Base-by-base conservation (phyloP, 2,797 vertebrate species). In the Rhodeus uyekii region DNA sequence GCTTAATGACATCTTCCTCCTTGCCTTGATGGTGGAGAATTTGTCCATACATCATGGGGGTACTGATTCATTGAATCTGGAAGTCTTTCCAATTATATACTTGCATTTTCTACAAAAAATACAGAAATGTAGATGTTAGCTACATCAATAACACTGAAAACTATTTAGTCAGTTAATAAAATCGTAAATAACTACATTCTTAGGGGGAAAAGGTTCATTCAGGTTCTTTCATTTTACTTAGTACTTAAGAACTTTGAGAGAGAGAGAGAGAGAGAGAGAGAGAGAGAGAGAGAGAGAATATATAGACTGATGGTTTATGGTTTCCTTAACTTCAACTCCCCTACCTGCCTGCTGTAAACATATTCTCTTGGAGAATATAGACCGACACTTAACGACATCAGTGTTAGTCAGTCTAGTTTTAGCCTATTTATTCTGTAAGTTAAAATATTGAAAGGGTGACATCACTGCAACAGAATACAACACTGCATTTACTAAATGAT, bases 1-100 rank as follows among this genome's bases (percentile, higher is more conserved):
- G 91, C 89, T 96, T 95, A 84, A 99, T 92, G 85, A 95, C 94
- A 90, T 96, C 95, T 89, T 96, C 94, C 53, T 97, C 95, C 80
- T 91, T 94, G 86, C 93, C 94, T 68, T 87, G 90, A 88, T 86
- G 95, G 90, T 91, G 96, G 91, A 99, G 96, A 92, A 99, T 94
- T 92, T 98, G 95, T 89, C 98, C 98, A 93, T 97, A 99, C 89
- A 97, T 96, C 98, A 99, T 99, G 92, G 89, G 96, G 95, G 53
- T 13, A 34, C 13, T 2, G 53, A 2, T 76, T 67, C 61, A 18
- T 50, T 5, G 42, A 50, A 53, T 38, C n/a, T 68, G 46, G 13
- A 48, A 4, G 42, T 65, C 27, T 44, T 64, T 9, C 19, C 24
- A 42, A 16, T 19, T 6, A 65, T 36, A 10, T 42, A 22, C 24